A percentile compares a stretch with the other conserved stretches of the same genome.
Evolutionary conservation across 2,797 vertebrate species (phyloP).

Genomic region (Synaphobranchus kaupii): DNA sequence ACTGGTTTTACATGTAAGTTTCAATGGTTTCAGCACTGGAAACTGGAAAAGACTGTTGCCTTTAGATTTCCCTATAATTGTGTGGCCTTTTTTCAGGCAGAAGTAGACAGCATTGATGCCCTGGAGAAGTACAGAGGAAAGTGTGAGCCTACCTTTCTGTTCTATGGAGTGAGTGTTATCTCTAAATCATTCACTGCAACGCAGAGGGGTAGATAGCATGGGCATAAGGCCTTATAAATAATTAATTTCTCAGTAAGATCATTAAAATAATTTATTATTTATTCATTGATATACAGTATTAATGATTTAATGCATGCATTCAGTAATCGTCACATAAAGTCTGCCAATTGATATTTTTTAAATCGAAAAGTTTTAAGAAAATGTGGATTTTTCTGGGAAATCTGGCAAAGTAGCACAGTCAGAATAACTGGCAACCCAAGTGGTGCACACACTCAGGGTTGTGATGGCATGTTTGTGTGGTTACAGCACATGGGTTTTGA

Average conservation of each 20-base stretch:
- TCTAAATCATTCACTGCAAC: not conserved
- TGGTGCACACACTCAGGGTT: not conserved
- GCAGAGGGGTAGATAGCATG: not conserved
- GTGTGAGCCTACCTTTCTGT: slow-evolving; percentile 91
- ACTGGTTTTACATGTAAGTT: not conserved
- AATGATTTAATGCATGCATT: not conserved
- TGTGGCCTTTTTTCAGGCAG: slow-evolving; percentile 73
- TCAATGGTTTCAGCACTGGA: not conserved
- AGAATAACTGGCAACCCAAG: not conserved
- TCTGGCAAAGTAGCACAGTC: not conserved
- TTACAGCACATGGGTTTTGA: not conserved
- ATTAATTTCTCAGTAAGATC: not conserved
- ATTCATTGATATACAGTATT: not conserved
- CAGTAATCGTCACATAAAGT: not conserved
- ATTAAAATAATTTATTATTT: not conserved
- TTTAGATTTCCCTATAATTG: slow-evolving; percentile 31
- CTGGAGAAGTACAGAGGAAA: slow-evolving; percentile 86
- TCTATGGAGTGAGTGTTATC: slow-evolving; percentile 80
- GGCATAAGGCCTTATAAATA: not conserved
- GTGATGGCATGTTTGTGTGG: not conserved
- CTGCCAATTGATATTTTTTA: not conserved
- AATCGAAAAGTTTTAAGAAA: not conserved
- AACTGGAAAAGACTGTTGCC: not conserved
- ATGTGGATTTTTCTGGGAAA: not conserved
- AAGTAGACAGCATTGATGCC: slow-evolving; percentile 83